Conservation (phyloP, 2,888 invertebrate species). For the Sarcophaga carnaria region DNA sequence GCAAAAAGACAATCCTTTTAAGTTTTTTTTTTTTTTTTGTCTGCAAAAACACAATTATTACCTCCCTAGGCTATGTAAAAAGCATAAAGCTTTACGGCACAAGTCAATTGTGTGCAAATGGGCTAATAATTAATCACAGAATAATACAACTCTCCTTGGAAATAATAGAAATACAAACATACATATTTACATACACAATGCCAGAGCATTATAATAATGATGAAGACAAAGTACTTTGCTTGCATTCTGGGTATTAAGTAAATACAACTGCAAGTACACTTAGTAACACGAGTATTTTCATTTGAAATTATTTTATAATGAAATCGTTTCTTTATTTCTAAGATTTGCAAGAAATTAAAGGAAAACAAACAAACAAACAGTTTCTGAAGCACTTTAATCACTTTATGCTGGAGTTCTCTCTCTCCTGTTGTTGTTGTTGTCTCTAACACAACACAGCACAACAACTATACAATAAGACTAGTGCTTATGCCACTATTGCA, state of each 20-base stretch:
- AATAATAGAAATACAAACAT: background rate
- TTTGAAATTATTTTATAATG: slow-evolving; percentile 22
- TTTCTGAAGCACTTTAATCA: background rate
- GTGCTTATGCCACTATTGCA: background rate
- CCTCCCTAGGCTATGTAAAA: background rate
- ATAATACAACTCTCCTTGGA: slow-evolving; percentile 19
- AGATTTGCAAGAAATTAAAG: background rate
- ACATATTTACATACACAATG: background rate
- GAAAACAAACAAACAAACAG: background rate
- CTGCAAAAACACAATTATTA: slow-evolving; percentile 17
- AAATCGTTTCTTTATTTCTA: background rate
- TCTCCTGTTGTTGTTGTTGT: background rate
- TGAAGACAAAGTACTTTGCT: background rate
- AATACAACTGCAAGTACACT: background rate
- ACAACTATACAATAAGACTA: too few species aligned
- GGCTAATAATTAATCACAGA: slow-evolving; percentile 61
- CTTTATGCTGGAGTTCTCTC: background rate
- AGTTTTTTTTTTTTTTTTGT: slow-evolving; percentile 11
- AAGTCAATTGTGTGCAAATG: slow-evolving; percentile 58
- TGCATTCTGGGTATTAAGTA: background rate
- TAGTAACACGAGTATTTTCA: background rate
- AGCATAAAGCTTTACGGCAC: slow-evolving; percentile 17
- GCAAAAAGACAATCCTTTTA: too few species aligned
- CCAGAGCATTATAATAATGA: background rate
- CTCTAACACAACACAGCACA: too few species aligned